Percentiles rank a stretch among this genome's conserved stretches.
Conservation (phyloP, 1,140 invertebrate genomes). For the Phocides pigmalion region DNA sequence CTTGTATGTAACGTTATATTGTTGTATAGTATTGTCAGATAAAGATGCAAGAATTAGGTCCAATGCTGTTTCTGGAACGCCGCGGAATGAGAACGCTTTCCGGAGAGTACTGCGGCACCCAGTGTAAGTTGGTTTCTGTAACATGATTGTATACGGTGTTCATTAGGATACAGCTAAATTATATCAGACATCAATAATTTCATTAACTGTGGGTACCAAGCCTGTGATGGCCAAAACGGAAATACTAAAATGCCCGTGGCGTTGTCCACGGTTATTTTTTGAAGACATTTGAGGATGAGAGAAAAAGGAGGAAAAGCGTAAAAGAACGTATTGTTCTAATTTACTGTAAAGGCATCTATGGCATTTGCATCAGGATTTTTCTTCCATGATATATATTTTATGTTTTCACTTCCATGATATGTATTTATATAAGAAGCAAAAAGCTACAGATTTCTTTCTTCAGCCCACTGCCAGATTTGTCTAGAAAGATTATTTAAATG, state of each 20-base stretch:
- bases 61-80: conserved; percentile 17
- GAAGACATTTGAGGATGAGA: conserved; percentile 32
- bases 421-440: conserved; percentile 65
- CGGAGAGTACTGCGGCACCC: conserved; percentile 43
- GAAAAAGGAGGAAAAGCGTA: conserved; percentile 47
- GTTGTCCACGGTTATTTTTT: conserved; percentile 32
- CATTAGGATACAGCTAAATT: conserved; percentile 13
- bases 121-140: conserved; percentile 41
- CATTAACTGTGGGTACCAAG: conserved; percentile 31
- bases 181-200: background rate
- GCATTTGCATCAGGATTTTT: conserved; percentile 36
- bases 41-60: conserved; percentile 49
- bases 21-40: conserved; percentile 45
- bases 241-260: conserved; percentile 34
- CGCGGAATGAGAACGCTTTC: conserved; percentile 35
- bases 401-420: conserved; percentile 48
- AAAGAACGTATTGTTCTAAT: conserved; percentile 37
- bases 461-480: conserved; percentile 65
- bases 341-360: conserved; percentile 42
- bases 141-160: conserved; percentile 4
- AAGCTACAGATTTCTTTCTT: conserved; percentile 51
- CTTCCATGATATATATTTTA: conserved; percentile 40
- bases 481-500: conserved; percentile 48
- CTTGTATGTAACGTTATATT: conserved; percentile 50
- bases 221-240: conserved; percentile 39